These are phyloP conservation scores for Pangasianodon hypophthalmus DNA, from an alignment of 2,113 vertebrate genomes.

Conservation along the genomic window DNA sequence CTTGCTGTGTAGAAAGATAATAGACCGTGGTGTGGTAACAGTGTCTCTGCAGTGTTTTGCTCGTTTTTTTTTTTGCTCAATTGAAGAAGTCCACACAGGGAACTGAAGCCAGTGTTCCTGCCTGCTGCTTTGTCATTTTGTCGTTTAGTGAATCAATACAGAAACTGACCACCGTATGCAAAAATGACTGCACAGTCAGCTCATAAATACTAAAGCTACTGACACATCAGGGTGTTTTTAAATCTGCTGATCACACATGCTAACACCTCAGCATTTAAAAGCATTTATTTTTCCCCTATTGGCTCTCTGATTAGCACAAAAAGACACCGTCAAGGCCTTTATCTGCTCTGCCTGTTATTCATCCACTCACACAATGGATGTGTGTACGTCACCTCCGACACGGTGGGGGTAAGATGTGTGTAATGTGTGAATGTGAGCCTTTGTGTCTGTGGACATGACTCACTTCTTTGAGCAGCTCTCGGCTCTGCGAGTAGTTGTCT, in stretches of 20 bases:
- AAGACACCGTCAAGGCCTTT: not conserved
- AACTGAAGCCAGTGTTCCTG: not conserved
- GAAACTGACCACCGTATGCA: not conserved
- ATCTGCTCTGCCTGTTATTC: not conserved
- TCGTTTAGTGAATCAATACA: not conserved
- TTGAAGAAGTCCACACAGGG: not conserved
- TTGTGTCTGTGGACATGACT: constrained; percentile 35
- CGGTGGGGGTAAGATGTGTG: not conserved
- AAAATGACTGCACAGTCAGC: not conserved
- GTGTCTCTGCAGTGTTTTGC: not conserved
- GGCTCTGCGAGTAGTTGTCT: constrained; percentile 88
- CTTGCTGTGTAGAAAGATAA: not conserved
- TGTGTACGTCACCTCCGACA: not conserved
- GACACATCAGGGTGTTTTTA: not conserved
- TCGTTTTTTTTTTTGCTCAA: not conserved
- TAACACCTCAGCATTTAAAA: not conserved
- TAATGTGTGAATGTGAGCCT: not conserved
- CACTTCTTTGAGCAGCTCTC: constrained; percentile 83
- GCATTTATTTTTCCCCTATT: not conserved
- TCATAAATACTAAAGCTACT: not conserved
- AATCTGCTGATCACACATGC: not conserved
- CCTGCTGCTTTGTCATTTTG: not conserved
- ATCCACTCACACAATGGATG: not conserved
- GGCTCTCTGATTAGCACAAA: not conserved
- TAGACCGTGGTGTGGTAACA: not conserved